phyloP scores from a whole-genome alignment of 2,797 vertebrate species.

The Chelon labrosus region DNA sequence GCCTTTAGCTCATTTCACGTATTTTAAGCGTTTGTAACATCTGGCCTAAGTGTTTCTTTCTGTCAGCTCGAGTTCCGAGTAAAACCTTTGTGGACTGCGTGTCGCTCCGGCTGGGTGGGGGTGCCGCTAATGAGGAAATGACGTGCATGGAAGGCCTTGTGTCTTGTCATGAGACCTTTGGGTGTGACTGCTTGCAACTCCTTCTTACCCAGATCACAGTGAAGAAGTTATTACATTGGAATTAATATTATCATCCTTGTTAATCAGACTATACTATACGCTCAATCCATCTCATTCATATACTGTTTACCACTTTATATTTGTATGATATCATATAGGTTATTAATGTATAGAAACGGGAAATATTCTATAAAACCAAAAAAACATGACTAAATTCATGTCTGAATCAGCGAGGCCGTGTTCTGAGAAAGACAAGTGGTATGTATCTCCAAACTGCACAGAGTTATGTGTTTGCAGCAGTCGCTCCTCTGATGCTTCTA shows the following conservation, averaged over 20 bases:
- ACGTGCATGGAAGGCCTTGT: constrained; percentile 48
- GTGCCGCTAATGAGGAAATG: constrained; percentile 38
- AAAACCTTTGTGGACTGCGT: constrained; percentile 40
- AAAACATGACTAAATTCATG: not conserved
- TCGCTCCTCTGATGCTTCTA: constrained; percentile 10
- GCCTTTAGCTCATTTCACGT: constrained; percentile 1
- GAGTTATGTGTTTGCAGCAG: constrained; percentile 11
- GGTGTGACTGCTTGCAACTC: constrained; percentile 23
- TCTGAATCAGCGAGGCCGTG: not conserved
- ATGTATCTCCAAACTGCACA: constrained; percentile 5
- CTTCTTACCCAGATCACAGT: constrained; percentile 24
- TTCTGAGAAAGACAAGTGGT: not conserved
- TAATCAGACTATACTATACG: not conserved
- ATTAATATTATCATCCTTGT: constrained; percentile 11
- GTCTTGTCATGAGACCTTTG: constrained; percentile 63
- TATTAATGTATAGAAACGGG: not conserved
- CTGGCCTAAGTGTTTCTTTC: constrained; percentile 19
- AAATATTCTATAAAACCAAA: not conserved
- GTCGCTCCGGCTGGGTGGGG: not conserved
- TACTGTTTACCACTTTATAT: not conserved
- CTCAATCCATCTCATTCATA: not conserved
- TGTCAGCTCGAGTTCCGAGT: constrained; percentile 28
- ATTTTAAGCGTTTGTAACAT: constrained; percentile 30
- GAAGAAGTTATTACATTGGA: constrained; percentile 23
- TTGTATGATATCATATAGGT: not conserved